phyloP scores from a whole-genome alignment of 2,888 invertebrate species.

The Euclidia mi region DNA sequence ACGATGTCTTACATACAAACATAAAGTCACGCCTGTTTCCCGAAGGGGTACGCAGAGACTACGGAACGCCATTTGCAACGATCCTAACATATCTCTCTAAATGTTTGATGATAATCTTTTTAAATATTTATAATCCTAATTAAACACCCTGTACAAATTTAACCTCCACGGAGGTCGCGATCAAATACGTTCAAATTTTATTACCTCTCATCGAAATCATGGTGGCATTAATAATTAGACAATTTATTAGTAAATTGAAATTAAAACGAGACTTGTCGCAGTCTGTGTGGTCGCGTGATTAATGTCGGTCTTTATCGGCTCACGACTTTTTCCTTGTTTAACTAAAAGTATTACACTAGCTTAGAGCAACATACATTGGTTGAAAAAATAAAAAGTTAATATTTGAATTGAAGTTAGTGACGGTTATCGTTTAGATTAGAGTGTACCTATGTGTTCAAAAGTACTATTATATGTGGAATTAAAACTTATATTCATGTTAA shows the following conservation, averaged over 20 bases:
- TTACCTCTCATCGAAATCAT: constrained; percentile 75
- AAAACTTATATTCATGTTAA: no score
- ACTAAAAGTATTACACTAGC: neutral
- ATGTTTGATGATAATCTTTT: no score
- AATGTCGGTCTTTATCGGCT: constrained; percentile 26
- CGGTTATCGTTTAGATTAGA: neutral
- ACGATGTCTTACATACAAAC: no score
- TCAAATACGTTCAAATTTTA: constrained; percentile 54
- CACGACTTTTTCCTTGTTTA: constrained; percentile 42
- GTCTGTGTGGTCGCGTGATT: constrained; percentile 26
- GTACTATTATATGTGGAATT: no score
- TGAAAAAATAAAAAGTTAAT: neutral
- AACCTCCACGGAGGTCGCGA: constrained; percentile 45
- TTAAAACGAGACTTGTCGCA: constrained; percentile 26
- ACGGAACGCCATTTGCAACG: no score
- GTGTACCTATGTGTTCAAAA: no score
- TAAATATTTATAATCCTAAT: no score
- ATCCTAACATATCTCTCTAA: no score
- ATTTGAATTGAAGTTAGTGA: neutral
- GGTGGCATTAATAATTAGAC: constrained; percentile 68
- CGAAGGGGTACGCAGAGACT: no score
- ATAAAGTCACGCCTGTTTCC: no score
- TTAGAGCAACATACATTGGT: neutral
- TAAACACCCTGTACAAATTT: constrained; percentile 48
- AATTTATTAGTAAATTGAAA: constrained; percentile 57